These are phyloP conservation scores for Ploceus nigricollis DNA, from an alignment of 2,113 vertebrate species.

Conservation along the genomic window DNA sequence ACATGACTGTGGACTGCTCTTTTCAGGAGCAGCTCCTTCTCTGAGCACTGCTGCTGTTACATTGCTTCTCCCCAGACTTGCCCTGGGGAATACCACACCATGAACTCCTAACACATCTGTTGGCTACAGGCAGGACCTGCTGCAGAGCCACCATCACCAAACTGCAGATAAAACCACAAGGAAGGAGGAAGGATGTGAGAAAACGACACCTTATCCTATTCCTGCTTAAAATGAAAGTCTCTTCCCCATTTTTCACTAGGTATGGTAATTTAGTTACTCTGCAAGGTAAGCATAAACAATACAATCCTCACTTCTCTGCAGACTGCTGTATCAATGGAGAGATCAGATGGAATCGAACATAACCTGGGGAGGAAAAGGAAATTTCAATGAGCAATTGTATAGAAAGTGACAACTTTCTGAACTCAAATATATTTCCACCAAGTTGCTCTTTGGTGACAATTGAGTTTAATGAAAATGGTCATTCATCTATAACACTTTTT, in stretches of 20 bases:
- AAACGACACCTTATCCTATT: background rate
- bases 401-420: background rate
- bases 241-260: background rate
- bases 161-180: background rate
- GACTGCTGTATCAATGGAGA: conserved; percentile 90
- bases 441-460: background rate
- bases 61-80: background rate
- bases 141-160: background rate
- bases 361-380: conserved; percentile 76
- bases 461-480: background rate
- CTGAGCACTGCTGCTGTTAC: background rate
- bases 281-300: background rate
- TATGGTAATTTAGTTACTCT: background rate
- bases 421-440: background rate
- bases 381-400: background rate
- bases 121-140: background rate
- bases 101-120: background rate
- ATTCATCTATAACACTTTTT: background rate
- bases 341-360: conserved; percentile 90
- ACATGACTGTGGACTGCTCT: background rate
- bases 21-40: background rate
- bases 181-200: background rate
- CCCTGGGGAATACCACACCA: background rate
- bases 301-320: conserved; percentile 86
- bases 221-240: background rate